phyloP scores from a whole-genome alignment of 2,113 vertebrate genomes.

The Proterorhinus semilunaris region DNA sequence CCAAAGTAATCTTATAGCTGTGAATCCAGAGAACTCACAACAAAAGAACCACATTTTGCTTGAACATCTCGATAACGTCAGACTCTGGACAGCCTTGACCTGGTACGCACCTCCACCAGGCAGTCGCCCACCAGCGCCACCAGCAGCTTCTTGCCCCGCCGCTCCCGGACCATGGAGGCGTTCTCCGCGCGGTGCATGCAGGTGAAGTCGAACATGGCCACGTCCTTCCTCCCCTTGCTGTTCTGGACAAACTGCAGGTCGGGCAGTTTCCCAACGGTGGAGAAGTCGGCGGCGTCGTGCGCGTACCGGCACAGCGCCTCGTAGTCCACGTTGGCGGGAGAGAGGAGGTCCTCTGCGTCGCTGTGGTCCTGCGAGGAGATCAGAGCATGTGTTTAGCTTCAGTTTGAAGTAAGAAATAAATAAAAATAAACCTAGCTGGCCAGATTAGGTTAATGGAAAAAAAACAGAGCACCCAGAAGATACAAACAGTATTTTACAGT shows the following conservation, averaged over 20 bases:
- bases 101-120: slow-evolving; percentile 85
- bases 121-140: slow-evolving; percentile 89
- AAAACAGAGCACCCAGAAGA: too few relatives aligned
- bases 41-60: too few relatives aligned
- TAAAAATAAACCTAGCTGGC: too few relatives aligned
- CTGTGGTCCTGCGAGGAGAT: slow-evolving; percentile 72
- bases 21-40: too few relatives aligned
- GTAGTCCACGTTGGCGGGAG: slow-evolving; percentile 73
- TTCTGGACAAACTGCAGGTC: slow-evolving; percentile 80
- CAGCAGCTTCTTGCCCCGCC: slow-evolving; percentile 74
- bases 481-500: too few relatives aligned
- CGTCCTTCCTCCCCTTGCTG: slow-evolving; percentile 67
- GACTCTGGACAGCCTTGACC: too few relatives aligned
- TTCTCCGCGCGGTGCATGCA: slow-evolving; percentile 86
- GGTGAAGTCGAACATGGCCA: slow-evolving; percentile 90
- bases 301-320: slow-evolving; percentile 79
- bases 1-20: too few relatives aligned
- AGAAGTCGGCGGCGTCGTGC: slow-evolving; percentile 81
- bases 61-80: too few relatives aligned
- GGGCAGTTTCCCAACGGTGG: slow-evolving; percentile 78
- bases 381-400: not conserved
- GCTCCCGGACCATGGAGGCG: slow-evolving; percentile 82
- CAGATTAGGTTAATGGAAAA: too few relatives aligned
- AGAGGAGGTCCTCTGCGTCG: slow-evolving; percentile 78
- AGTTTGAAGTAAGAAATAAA: too few relatives aligned